Conservation (phyloP, 1,140 invertebrate species). For the Sitodiplosis mosellana region DNA sequence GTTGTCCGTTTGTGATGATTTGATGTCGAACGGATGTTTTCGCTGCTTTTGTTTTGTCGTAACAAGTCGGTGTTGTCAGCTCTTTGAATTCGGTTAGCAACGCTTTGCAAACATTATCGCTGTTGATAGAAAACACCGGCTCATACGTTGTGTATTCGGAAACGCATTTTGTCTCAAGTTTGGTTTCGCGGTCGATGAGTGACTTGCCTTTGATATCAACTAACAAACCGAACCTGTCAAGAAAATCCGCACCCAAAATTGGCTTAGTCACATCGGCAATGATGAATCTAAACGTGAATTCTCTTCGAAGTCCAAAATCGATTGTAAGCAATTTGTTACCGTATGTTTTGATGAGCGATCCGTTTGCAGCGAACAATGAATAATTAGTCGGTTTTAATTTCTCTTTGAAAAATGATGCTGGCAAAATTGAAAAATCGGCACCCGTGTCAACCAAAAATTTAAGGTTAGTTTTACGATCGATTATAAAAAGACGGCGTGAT, state of each 20-base stretch:
- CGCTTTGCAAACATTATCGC: too few relatives aligned
- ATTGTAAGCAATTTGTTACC: constrained; percentile 14
- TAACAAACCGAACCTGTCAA: constrained; percentile 15
- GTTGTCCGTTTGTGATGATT: too few relatives aligned
- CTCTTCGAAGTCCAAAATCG: constrained; percentile 14
- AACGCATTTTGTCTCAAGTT: background rate
- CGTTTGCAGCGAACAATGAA: constrained; percentile 2
- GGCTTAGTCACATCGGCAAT: constrained; percentile 19
- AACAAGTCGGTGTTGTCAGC: too few relatives aligned
- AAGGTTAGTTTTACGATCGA: background rate
- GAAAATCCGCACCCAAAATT: constrained; percentile 24
- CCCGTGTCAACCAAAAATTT: constrained; percentile 4
- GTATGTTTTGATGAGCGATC: constrained; percentile 15
- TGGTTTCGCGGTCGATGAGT: constrained; percentile 14
- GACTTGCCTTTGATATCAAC: constrained; percentile 14
- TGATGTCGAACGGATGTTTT: too few relatives aligned
- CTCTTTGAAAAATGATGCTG: too few relatives aligned
- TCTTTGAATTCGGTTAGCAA: too few relatives aligned
- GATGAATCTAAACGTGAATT: constrained; percentile 21
- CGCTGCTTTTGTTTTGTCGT: too few relatives aligned
- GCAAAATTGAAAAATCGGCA: constrained; percentile 3
- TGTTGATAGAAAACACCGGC: too few relatives aligned
- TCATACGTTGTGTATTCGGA: too few relatives aligned
- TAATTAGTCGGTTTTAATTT: too few relatives aligned
- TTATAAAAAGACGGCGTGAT: background rate